phyloP scores from a whole-genome alignment of 2,797 vertebrate genomes.

The Danio kyathit region DNA sequence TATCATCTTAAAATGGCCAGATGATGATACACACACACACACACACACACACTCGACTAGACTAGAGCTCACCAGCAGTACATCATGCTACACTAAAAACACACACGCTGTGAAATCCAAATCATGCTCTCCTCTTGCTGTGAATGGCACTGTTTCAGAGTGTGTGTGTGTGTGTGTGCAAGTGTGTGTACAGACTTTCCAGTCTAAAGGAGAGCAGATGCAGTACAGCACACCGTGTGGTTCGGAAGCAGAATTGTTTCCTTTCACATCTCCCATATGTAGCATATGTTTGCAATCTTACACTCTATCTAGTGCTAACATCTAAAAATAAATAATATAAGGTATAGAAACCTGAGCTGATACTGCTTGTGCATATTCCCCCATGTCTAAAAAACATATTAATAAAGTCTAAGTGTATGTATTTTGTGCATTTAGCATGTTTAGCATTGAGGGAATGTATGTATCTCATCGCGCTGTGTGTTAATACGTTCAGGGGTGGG shows the following conservation, averaged over 20 bases:
- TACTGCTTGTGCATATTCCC: background rate
- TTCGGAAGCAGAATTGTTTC: conserved; percentile 54
- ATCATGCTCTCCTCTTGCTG: conserved; percentile 19
- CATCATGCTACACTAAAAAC: conserved; percentile 6
- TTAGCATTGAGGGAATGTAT: conserved; percentile 19
- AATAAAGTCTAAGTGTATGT: background rate
- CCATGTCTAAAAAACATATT: background rate
- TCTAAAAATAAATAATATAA: background rate
- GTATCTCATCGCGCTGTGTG: conserved; percentile 1
- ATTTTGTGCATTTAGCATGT: background rate
- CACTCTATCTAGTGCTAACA: background rate
- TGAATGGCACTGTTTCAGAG: conserved; percentile 12
- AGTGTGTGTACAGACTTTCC: conserved; percentile 28
- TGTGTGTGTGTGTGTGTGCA: conserved; percentile 4
- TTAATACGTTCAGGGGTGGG: conserved; percentile 53
- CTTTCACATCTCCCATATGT: conserved; percentile 16
- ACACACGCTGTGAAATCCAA: conserved; percentile 29
- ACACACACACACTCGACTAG: conserved; percentile 10
- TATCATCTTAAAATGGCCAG: conserved; percentile 79
- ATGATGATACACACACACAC: conserved; percentile 48
- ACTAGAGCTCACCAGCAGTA: conserved; percentile 1
- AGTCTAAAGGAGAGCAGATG: conserved; percentile 36
- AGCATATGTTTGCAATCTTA: background rate
- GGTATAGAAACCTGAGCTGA: background rate
- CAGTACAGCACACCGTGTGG: conserved; percentile 62